Evolutionary conservation across 2,797 vertebrate species (phyloP).

Genomic region (Smutsia temminckii): DNA sequence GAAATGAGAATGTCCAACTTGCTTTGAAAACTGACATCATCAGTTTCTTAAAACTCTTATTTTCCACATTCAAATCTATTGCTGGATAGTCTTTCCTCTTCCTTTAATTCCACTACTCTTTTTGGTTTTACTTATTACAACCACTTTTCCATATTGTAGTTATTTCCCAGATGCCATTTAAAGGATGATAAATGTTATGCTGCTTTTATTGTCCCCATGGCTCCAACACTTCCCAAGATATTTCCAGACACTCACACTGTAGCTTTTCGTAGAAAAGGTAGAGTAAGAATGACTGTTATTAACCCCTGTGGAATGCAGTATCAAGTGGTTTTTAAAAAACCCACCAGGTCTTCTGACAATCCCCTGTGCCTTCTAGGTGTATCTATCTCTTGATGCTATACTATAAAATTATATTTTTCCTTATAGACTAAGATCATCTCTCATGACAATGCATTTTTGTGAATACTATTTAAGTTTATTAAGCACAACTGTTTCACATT

Average conservation of each 20-base stretch:
- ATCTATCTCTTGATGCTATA: not conserved
- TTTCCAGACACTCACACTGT: conserved; percentile 71
- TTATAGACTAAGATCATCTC: not conserved
- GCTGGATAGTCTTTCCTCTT: not conserved
- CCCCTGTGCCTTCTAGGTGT: not conserved
- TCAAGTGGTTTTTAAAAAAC: conserved; percentile 19
- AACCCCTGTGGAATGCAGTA: not conserved
- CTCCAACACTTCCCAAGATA: conserved; percentile 61
- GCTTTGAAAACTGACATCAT: not conserved
- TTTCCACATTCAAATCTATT: conserved; percentile 34
- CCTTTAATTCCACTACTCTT: not conserved
- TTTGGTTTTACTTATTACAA: conserved; percentile 53
- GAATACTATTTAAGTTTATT: conserved; percentile 31
- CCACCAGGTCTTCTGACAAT: not conserved
- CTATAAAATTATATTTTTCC: not conserved
- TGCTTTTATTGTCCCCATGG: conserved; percentile 67
- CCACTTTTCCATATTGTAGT: conserved; percentile 44
- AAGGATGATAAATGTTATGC: conserved; percentile 31
- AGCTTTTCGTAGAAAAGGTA: conserved; percentile 76
- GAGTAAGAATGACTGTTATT: conserved; percentile 75
- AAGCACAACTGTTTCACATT: not conserved
- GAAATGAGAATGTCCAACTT: not conserved
- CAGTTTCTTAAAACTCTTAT: conserved; percentile 8
- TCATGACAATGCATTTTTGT: not conserved
- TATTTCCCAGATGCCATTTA: conserved; percentile 70